Conservation (phyloP, 2,888 invertebrate species). For the Erpobdella octoculata region DNA sequence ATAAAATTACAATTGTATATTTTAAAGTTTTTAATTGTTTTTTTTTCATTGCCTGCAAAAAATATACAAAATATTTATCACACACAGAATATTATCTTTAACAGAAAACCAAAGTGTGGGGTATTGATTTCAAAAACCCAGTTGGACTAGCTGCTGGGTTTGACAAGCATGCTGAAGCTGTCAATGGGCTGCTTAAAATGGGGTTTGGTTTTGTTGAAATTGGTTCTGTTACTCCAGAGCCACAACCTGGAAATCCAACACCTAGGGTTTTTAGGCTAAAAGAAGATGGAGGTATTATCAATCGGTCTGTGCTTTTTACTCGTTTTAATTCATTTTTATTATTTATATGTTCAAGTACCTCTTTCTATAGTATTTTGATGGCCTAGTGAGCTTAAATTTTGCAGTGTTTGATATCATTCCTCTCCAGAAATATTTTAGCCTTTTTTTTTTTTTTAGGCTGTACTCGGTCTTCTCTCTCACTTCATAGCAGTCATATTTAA, state of each 20-base stretch:
- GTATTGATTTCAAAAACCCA: conserved; percentile 72
- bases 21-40: background rate
- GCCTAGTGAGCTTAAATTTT: no score
- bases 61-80: background rate
- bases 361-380: background rate
- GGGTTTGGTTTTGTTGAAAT: conserved; percentile 95
- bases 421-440: conserved; percentile 6
- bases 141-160: conserved; percentile 97
- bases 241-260: conserved; percentile 84
- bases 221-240: conserved; percentile 85
- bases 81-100: conserved; percentile 37
- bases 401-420: no score
- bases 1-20: background rate
- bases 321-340: background rate
- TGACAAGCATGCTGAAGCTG: conserved; percentile 90
- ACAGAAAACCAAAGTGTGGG: conserved; percentile 67
- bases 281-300: conserved; percentile 81
- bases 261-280: conserved; percentile 82
- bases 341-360: background rate
- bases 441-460: no score
- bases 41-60: background rate
- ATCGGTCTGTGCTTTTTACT: conserved; percentile 60
- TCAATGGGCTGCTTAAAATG: conserved; percentile 68
- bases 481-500: no score
- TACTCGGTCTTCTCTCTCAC: no score